Base-by-base conservation (phyloP, 2,888 invertebrate genomes). In the Leucoptera coffeella region DNA sequence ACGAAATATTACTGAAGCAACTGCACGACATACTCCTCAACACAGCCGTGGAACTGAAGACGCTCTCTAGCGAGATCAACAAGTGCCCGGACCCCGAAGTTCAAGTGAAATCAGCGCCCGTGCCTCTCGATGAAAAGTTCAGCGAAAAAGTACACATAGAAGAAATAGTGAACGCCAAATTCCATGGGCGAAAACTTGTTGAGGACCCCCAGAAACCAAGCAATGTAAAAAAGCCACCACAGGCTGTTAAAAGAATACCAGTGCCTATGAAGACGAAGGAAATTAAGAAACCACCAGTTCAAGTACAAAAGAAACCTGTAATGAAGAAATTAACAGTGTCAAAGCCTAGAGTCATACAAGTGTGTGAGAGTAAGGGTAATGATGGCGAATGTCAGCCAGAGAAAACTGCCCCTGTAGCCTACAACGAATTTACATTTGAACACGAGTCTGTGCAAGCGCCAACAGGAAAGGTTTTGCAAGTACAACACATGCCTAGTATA, bases 401-500 rank as follows among this genome's bases (percentile, higher is more conserved):
- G 23, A 37, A 20, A 13, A 23, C 23, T 13, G 12, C 22, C 14
- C 35, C 45, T 22, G 45, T 69, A 27, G 42, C 47, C 26, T 69
- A 67, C 37, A 56, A 50, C 32, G 67, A 67, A 40, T 48, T 55
- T 34, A 40, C 45, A 27, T 51, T 42, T 39, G 42, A 52, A 40
- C 48, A 60, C 35, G 50, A 58, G 38, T 44, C 48, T 20, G 44
- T 46, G 37, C 15, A 28, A 21, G 32, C 14, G 22, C 33, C 39
- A 17, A 37, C 29, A 23, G 58, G 47, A 38, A 30, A 35, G 6
- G 6, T 7, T 26, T 43, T 73, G 30, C 42, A 54, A 36, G 38
- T 71, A 34, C 73, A 74, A 49, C 43, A 50, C 36, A 61, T 74
- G 61, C 74, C 74, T 25, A 50, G 59, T 28, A 60, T 75, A 32